Evolutionary conservation across 2,797 vertebrate genomes (phyloP), one percentile per base, ranked within the genome.

Genomic region (Varecia variegata): DNA sequence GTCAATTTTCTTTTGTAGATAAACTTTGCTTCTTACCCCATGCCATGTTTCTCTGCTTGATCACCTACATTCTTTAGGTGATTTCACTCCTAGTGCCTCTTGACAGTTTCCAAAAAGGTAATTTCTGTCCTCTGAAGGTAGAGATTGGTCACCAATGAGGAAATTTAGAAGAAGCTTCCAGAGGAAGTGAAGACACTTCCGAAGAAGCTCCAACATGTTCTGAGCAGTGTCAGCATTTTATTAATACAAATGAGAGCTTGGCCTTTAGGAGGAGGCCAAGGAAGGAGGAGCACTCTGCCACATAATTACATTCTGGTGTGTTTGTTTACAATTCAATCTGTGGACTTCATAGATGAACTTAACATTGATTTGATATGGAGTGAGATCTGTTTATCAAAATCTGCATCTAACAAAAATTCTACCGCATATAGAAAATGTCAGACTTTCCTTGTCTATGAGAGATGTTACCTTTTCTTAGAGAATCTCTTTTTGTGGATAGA

Each of bases 311-410:
- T 90, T 60, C 80, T 84, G 60, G 35, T 47, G 8, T 68, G 4
- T 77, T 82, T 89, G 60, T 90, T 83, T 92, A 67, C 18, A 86
- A 20, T 82, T 88, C 62, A 80, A 0, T 45, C 50, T 76, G 12
- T 85, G 30, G 30, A 82, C 45, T 45, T 82, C 52, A 23, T 35
- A 87, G 92, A 77, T 54, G 15, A 11, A 43, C 47, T 67, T 81
- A 70, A 62, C 0, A 3, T 70, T 7, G 13, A 76, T 88, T 79
- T 77, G 54, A 88, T 74, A 10, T 56, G 27, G 14, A 81, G 30
- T 88, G 62, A 93, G 88, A 71, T 80, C 76, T 85, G n/a, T 71
- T 77, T 91, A 45, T 10, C 67, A 77, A 88, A 50, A 76, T 58
- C 27, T 60, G 15, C 20, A n/a, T 84, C 60, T 84, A 62, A 73